These are phyloP conservation scores for Drosophila tsacasi DNA, from an alignment of 1,140 invertebrate genomes.

Conservation along the genomic window DNA sequence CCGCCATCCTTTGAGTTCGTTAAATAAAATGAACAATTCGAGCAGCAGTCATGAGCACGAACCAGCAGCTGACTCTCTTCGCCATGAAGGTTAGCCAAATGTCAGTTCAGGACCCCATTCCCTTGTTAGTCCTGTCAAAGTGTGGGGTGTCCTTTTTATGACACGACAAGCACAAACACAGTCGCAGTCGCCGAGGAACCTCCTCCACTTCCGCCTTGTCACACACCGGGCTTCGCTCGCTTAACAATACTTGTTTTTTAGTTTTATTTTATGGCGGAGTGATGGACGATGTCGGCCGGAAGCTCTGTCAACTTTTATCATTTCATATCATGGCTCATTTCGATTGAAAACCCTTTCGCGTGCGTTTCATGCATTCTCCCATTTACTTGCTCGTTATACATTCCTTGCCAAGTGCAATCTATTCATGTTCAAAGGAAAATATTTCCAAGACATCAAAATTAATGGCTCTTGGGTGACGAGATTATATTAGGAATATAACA, in stretches of 20 bases:
- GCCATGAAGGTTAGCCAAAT: conserved; percentile 63
- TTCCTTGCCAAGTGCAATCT: neutral
- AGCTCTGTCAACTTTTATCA: conserved; percentile 11
- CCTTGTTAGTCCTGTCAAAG: conserved; percentile 20
- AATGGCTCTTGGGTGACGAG: conserved; percentile 2
- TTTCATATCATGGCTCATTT: conserved; percentile 10
- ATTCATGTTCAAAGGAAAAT: conserved; percentile 4
- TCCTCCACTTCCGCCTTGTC: conserved; percentile 45
- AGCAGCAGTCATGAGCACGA: conserved; percentile 39
- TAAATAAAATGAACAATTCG: conserved; percentile 60
- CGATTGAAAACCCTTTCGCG: conserved; percentile 1
- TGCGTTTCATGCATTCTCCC: neutral
- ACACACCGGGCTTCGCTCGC: neutral
- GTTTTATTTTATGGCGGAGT: conserved; percentile 3
- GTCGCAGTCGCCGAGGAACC: conserved; percentile 1
- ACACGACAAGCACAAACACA: conserved; percentile 34
- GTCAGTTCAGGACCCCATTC: conserved; percentile 42
- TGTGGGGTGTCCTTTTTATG: conserved; percentile 26
- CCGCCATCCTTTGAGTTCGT: conserved; percentile 30
- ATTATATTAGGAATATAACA: neutral
- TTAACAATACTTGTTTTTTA: conserved; percentile 7
- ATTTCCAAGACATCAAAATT: conserved; percentile 7
- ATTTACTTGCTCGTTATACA: neutral
- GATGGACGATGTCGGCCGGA: conserved; percentile 16
- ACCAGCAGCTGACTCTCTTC: conserved; percentile 10